These are phyloP conservation scores for Muntiacus muntjak DNA, from an alignment of 2,113 vertebrate species.

Conservation along the genomic window DNA sequence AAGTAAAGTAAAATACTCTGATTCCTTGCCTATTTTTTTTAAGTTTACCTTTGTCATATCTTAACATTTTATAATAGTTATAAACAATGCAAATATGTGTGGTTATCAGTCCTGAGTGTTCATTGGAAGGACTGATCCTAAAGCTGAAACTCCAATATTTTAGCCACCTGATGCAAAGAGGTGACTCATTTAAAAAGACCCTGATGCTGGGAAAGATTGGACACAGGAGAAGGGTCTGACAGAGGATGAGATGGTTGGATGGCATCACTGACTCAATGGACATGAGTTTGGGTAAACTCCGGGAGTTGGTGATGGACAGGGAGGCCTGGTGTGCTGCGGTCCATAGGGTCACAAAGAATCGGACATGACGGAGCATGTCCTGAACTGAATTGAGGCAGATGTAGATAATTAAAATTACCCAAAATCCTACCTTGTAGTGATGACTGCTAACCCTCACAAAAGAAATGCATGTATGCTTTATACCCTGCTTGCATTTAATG, in stretches of 20 bases:
- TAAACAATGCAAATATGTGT: neutral
- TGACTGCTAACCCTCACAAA: neutral
- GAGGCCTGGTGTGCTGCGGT: neutral
- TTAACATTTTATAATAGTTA: neutral
- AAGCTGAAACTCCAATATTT: neutral
- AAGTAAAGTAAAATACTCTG: neutral
- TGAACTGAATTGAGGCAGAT: neutral
- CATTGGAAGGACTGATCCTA: neutral
- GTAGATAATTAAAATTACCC: neutral
- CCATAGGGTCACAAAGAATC: neutral
- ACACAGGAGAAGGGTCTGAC: neutral
- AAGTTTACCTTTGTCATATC: neutral
- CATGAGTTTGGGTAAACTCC: neutral
- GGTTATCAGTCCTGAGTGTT: neutral
- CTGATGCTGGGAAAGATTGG: neutral
- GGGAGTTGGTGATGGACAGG: neutral
- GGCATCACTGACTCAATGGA: neutral
- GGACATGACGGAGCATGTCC: accelerated
- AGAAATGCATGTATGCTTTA: neutral
- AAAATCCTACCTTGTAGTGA: neutral
- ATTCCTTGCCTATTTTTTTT: neutral
- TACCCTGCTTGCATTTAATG: neutral
- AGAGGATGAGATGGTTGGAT: neutral
- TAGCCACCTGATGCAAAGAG: neutral
- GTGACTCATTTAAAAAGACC: neutral